Evolutionary conservation across 2,888 invertebrate genomes (phyloP).

Genomic region (Limnephilus auricula): DNA sequence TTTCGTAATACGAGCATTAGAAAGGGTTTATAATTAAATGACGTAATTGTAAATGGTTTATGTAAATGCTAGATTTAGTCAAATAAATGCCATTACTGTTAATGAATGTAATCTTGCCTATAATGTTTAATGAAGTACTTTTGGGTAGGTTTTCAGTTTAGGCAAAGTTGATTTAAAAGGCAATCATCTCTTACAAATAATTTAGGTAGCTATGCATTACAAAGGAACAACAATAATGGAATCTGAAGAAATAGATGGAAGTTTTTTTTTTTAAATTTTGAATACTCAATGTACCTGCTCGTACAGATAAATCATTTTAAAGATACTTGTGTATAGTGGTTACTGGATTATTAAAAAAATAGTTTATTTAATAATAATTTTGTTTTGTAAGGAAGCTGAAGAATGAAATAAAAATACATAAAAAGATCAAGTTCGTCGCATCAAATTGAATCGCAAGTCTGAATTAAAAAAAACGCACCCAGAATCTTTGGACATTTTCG

Average conservation of each 20-base stretch:
- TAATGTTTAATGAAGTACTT: background rate
- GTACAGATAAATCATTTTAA: too few relatives aligned
- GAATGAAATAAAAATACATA: too few relatives aligned
- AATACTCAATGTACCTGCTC: background rate
- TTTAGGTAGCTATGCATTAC: background rate
- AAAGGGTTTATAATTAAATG: slow-evolving; percentile 28
- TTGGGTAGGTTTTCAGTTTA: background rate
- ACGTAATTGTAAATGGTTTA: background rate
- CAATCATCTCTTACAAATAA: slow-evolving; percentile 2
- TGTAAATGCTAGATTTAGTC: slow-evolving; percentile 29
- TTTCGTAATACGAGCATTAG: slow-evolving; percentile 20
- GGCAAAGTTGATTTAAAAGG: background rate
- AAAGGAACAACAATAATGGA: background rate
- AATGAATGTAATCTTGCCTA: slow-evolving; percentile 5
- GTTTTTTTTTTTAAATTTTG: background rate
- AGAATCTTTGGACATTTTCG: too few relatives aligned
- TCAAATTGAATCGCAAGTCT: too few relatives aligned
- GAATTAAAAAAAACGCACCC: too few relatives aligned
- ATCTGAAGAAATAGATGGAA: background rate
- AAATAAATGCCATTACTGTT: slow-evolving; percentile 24
- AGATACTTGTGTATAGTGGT: too few relatives aligned
- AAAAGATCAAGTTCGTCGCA: too few relatives aligned
- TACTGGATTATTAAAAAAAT: too few relatives aligned
- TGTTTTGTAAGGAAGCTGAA: too few relatives aligned
- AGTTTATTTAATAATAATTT: too few relatives aligned